Evolutionary conservation across 2,888 invertebrate species (phyloP).

Genomic region (Amphimallon solstitiale): DNA sequence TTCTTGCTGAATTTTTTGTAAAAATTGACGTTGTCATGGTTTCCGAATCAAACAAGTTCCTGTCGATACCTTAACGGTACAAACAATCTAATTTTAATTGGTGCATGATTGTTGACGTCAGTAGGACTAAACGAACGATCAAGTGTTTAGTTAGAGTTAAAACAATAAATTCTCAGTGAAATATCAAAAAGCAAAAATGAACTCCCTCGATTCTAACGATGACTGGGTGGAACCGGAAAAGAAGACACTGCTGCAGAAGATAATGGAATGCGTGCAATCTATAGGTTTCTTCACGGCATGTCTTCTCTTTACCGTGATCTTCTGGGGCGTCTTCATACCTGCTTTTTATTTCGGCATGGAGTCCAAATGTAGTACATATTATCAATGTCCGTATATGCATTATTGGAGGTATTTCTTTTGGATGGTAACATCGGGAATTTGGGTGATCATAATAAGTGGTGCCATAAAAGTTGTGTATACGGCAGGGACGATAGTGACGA

Average conservation of each 20-base stretch:
- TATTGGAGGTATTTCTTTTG: conserved; percentile 35
- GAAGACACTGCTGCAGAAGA: background rate
- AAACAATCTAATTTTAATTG: no score
- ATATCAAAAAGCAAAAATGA: background rate
- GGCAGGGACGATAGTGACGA: background rate
- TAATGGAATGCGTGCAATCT: conserved; percentile 18
- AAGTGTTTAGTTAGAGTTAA: no score
- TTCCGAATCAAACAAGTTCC: no score
- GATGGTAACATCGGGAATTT: conserved; percentile 24
- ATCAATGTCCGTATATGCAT: background rate
- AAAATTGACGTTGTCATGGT: no score
- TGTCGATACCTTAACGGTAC: no score
- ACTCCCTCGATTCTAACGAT: background rate
- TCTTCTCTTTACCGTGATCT: conserved; percentile 32
- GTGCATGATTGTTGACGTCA: no score
- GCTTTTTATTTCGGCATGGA: conserved; percentile 11
- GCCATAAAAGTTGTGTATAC: conserved; percentile 23
- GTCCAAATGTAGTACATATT: background rate
- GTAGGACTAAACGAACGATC: no score
- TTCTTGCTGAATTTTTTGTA: no score
- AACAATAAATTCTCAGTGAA: background rate
- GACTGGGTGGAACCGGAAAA: background rate
- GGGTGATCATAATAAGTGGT: conserved; percentile 22
- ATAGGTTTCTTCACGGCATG: conserved; percentile 26
- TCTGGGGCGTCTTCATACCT: conserved; percentile 37